Evolutionary conservation across 92 coral and sea anemone species (phyloP).

Genomic region (Porites divaricata): DNA sequence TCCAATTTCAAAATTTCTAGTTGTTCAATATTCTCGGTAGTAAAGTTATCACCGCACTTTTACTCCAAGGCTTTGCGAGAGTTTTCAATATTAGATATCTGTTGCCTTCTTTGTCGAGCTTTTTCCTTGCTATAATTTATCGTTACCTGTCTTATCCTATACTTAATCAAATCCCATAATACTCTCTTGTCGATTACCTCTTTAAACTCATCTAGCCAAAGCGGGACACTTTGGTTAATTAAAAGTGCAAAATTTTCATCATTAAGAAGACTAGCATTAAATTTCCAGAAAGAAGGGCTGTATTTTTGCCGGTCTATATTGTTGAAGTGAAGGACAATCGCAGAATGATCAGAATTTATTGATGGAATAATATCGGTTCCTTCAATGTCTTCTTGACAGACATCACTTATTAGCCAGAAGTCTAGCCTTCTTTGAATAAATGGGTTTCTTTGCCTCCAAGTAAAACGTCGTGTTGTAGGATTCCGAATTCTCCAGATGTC

Average conservation of each 20-base stretch:
- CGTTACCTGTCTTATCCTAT: conserved; percentile 7
- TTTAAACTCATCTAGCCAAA: too few relatives aligned
- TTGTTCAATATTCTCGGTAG: conserved; percentile 30
- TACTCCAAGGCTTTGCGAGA: neutral
- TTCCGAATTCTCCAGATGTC: conserved; percentile 46
- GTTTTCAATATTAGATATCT: conserved; percentile 2
- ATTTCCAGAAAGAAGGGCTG: too few relatives aligned
- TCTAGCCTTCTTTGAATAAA: conserved; percentile 45
- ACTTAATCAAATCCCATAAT: conserved; percentile 43
- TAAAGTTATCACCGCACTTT: neutral
- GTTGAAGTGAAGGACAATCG: too few relatives aligned
- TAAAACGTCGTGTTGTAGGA: conserved; percentile 34
- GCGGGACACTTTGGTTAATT: too few relatives aligned
- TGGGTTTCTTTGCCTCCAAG: conserved; percentile 47
- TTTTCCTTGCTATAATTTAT: conserved; percentile 15
- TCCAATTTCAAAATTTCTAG: conserved; percentile 38
- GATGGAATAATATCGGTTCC: conserved; percentile 16
- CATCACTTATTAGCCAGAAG: conserved; percentile 44
- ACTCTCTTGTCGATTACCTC: neutral
- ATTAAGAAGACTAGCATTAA: too few relatives aligned
- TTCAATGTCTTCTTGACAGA: conserved; percentile 31
- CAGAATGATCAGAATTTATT: neutral
- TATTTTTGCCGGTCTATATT: too few relatives aligned
- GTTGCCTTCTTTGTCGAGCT: conserved; percentile 10
- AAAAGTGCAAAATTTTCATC: too few relatives aligned